Percentiles rank a stretch among this genome's conserved stretches.
These are phyloP conservation scores for Sebastes oblongus DNA, from an alignment of 2,797 vertebrate species.

Conservation along the genomic window DNA sequence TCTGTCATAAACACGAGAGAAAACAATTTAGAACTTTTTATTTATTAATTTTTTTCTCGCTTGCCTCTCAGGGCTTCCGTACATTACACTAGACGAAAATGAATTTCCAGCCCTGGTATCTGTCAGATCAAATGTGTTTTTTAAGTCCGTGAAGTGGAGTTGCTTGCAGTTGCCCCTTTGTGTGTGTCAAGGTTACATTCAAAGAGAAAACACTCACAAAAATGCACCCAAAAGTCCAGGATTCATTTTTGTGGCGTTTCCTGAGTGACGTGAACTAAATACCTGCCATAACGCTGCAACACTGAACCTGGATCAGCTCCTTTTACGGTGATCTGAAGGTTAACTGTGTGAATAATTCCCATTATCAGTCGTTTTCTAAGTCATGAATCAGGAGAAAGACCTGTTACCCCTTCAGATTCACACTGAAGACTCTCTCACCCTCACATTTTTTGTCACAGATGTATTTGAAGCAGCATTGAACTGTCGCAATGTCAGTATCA, in stretches of 20 bases:
- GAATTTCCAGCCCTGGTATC: constrained; percentile 40
- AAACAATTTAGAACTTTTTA: background rate
- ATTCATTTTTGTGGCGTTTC: constrained; percentile 44
- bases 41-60: no score
- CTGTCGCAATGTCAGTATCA: constrained; percentile 2
- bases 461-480: background rate
- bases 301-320: background rate
- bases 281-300: background rate
- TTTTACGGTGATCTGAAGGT: background rate
- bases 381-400: constrained; percentile 22
- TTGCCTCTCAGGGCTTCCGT: background rate
- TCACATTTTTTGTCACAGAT: background rate
- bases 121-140: constrained; percentile 28
- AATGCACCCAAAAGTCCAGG: constrained; percentile 9
- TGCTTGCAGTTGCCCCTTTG: constrained; percentile 5
- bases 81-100: background rate
- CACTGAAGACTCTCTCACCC: background rate
- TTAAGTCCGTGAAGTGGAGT: constrained; percentile 6
- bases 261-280: constrained; percentile 42
- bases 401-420: background rate
- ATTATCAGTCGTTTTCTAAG: background rate
- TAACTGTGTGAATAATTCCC: background rate
- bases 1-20: no score
- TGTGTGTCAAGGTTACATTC: constrained; percentile 1
- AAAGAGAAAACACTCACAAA: constrained; percentile 17